These are phyloP conservation scores for Conistra vaccinii DNA, from an alignment of 2,888 invertebrate genomes.

Conservation along the genomic window DNA sequence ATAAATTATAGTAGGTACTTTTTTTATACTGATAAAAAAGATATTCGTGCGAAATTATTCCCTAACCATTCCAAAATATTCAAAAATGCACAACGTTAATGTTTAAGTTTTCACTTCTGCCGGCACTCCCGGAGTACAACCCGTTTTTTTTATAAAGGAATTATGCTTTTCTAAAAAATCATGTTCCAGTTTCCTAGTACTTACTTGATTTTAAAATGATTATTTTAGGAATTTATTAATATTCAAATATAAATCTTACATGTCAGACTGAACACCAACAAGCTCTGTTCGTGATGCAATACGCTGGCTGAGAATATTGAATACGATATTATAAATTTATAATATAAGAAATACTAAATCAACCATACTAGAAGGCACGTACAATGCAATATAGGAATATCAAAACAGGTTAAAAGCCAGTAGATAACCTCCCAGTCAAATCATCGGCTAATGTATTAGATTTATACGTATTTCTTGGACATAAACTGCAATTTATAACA, in stretches of 20 bases:
- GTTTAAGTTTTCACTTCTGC: too few relatives aligned
- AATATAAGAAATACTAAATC: slow-evolving; percentile 2
- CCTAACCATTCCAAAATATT: too few relatives aligned
- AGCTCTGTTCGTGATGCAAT: not conserved
- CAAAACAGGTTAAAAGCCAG: slow-evolving; percentile 37
- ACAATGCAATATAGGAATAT: slow-evolving; percentile 28
- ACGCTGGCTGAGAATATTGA: too few relatives aligned
- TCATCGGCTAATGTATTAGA: slow-evolving; percentile 56
- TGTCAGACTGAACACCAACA: not conserved
- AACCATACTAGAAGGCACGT: not conserved
- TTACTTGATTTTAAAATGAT: not conserved
- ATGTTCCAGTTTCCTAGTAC: not conserved
- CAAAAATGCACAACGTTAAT: too few relatives aligned
- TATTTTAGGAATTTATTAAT: not conserved
- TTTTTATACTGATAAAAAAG: too few relatives aligned
- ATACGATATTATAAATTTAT: too few relatives aligned
- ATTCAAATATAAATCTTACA: not conserved
- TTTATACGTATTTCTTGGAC: slow-evolving; percentile 61
- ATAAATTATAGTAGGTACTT: too few relatives aligned
- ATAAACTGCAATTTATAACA: slow-evolving; percentile 70
- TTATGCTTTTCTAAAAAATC: not conserved
- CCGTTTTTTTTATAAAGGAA: too few relatives aligned
- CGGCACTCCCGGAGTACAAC: too few relatives aligned
- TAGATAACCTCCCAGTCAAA: slow-evolving; percentile 47
- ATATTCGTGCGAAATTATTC: too few relatives aligned